Conservation (phyloP, 1,140 invertebrate species). For the Scaptomyza graminum region DNA sequence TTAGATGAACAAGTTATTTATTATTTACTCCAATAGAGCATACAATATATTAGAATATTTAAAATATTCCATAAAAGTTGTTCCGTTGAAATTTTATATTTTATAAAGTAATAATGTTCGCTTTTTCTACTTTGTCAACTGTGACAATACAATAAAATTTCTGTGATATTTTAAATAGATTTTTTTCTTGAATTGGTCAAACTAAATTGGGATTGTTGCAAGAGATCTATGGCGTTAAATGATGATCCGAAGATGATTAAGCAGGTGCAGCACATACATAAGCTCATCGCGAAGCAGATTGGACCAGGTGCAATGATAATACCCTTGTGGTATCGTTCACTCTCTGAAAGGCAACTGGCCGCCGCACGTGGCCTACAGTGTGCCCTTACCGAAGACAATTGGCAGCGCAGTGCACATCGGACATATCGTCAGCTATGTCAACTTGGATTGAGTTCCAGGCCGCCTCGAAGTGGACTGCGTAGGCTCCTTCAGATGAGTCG, state of each 20-base stretch:
- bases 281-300: constrained; percentile 1
- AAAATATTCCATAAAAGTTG: neutral
- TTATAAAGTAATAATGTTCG: too few species aligned
- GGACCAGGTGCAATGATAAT: neutral
- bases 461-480: constrained; percentile 2
- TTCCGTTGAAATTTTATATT: neutral
- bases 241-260: neutral
- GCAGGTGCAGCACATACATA: neutral
- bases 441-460: constrained; percentile 46
- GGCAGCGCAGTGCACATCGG: constrained; percentile 32
- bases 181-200: neutral
- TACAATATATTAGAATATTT: too few species aligned
- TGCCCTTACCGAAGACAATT: constrained; percentile 39
- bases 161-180: constrained; percentile 20
- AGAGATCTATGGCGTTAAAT: neutral
- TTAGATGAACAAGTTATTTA: neutral
- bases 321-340: constrained; percentile 54
- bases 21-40: neutral
- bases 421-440: constrained; percentile 3
- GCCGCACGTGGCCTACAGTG: constrained; percentile 28
- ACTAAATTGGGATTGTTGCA: constrained; percentile 6
- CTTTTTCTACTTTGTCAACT: neutral
- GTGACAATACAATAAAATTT: constrained; percentile 27
- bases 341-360: constrained; percentile 46
- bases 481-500: constrained; percentile 42